Evolutionary conservation across 1,140 invertebrate genomes (phyloP).

Genomic region (Aphis gossypii): DNA sequence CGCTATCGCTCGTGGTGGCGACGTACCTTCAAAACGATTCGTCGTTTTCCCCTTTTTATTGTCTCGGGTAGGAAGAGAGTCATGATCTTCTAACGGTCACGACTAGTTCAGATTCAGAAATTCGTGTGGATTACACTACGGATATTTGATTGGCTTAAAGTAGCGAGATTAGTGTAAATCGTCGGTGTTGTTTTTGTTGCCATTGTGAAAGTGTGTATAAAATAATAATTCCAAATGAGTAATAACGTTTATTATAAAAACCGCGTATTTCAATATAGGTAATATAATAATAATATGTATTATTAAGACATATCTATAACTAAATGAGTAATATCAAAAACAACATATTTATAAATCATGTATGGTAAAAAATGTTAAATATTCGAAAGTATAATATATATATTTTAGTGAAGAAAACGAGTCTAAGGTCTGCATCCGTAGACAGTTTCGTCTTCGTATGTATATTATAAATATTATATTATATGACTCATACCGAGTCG

Average conservation of each 20-base stretch:
- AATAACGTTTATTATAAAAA: background rate
- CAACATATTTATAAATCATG: background rate
- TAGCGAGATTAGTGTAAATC: background rate
- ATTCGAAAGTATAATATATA: background rate
- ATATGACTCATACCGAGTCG: background rate
- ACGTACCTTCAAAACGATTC: slow-evolving; percentile 1
- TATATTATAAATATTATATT: background rate
- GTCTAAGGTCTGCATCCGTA: background rate
- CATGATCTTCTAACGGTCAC: slow-evolving; percentile 50
- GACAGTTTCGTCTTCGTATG: background rate
- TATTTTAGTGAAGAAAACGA: background rate
- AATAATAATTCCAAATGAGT: slow-evolving; percentile 2
- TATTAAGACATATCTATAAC: background rate
- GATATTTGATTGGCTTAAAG: background rate
- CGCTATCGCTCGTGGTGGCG: background rate
- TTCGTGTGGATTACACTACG: background rate
- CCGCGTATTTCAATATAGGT: background rate
- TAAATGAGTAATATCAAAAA: background rate
- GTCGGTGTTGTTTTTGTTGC: background rate
- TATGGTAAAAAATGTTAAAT: background rate
- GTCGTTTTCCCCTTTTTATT: slow-evolving; percentile 26
- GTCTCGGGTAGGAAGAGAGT: background rate
- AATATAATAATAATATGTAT: background rate
- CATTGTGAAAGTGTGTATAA: background rate
- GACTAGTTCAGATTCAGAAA: background rate